phyloP scores from a whole-genome alignment of 2,113 vertebrate species.

The Tympanuchus pallidicinctus region DNA sequence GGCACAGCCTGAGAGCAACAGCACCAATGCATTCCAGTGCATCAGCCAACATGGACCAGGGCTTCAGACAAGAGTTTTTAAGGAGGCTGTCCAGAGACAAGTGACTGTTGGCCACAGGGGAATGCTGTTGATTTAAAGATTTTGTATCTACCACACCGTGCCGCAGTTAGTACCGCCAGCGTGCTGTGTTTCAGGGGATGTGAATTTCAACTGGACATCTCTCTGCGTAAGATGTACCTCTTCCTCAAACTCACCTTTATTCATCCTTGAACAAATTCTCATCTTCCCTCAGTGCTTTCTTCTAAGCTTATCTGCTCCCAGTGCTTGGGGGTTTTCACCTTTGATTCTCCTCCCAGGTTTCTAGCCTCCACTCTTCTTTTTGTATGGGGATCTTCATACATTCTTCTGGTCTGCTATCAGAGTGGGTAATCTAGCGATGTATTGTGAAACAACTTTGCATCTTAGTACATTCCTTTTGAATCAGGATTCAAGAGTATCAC shows the following conservation, averaged over 20 bases:
- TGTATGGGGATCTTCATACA: not conserved
- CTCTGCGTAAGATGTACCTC: not conserved
- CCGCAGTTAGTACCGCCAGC: not conserved
- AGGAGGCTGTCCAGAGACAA: not conserved
- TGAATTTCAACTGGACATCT: not conserved
- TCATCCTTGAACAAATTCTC: not conserved
- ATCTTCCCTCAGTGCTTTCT: not conserved
- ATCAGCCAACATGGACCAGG: not conserved
- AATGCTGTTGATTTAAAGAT: not conserved
- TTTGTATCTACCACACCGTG: not conserved
- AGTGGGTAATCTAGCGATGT: not conserved
- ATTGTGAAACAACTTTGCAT: not conserved
- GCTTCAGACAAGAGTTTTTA: not conserved
- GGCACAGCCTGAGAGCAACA: conserved; percentile 2
- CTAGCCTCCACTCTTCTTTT: not conserved
- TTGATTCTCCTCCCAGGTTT: not conserved
- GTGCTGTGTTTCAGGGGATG: not conserved
- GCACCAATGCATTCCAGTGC: not conserved
- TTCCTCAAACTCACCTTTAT: not conserved
- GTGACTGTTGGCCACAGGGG: not conserved
- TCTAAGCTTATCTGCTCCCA: not conserved
- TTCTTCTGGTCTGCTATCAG: not conserved
- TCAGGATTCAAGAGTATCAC: not conserved
- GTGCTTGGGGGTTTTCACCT: not conserved
- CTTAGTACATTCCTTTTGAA: not conserved